Evolutionary conservation across 2,888 invertebrate genomes (phyloP).

Genomic region (Ophioninae sp.): DNA sequence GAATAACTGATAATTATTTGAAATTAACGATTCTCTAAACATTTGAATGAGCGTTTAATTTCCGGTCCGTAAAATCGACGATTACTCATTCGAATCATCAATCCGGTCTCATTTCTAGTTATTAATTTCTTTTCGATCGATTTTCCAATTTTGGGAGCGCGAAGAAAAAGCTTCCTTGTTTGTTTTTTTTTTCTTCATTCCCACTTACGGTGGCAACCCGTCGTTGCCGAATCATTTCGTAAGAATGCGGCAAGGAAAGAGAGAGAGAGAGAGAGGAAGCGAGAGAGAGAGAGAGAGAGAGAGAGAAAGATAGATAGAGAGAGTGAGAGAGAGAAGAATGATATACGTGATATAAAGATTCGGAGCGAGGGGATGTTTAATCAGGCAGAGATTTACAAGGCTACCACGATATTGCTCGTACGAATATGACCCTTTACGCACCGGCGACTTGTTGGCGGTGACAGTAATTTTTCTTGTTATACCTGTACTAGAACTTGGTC

Average conservation of each 20-base stretch:
- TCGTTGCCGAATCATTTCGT: neutral
- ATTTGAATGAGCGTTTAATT: conserved; percentile 11
- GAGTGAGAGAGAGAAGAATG: conserved; percentile 47
- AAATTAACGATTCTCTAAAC: neutral
- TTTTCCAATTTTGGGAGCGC: neutral
- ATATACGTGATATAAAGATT: conserved; percentile 67
- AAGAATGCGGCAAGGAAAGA: neutral
- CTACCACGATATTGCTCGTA: conserved; percentile 71
- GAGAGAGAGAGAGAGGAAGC: neutral
- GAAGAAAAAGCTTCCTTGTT: neutral
- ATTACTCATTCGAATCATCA: neutral
- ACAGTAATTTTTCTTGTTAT: too few relatives aligned
- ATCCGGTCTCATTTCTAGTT: neutral
- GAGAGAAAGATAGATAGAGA: neutral
- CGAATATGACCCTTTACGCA: conserved; percentile 59
- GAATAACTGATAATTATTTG: too few relatives aligned
- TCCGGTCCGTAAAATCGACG: neutral
- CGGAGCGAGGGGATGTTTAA: conserved; percentile 61
- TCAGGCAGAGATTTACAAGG: conserved; percentile 68
- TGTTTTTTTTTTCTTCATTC: neutral
- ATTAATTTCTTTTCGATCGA: neutral
- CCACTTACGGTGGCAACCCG: neutral
- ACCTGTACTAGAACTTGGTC: too few relatives aligned
- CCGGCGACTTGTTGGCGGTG: too few relatives aligned
- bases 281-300: neutral